Conservation (phyloP, 2,888 invertebrate genomes). For the Macaria notata region DNA sequence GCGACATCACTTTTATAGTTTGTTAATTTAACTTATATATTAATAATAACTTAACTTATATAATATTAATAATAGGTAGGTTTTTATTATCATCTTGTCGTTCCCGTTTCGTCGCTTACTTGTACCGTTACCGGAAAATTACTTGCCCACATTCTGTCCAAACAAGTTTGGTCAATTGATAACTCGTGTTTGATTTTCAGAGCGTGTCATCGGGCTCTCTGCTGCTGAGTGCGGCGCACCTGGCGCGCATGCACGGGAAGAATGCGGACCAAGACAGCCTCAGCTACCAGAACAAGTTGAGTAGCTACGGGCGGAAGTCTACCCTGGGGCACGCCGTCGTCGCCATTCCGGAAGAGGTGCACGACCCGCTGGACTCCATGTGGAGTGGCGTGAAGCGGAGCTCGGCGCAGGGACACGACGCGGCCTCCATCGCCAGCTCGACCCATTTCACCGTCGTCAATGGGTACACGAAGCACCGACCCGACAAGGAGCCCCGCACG, state of each 20-base stretch:
- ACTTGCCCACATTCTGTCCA: constrained; percentile 23
- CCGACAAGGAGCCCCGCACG: constrained; percentile 82
- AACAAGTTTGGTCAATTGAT: constrained; percentile 29
- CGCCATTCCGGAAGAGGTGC: constrained; percentile 69
- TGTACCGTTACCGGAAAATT: constrained; percentile 27
- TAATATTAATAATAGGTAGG: no score
- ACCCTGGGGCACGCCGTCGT: constrained; percentile 61
- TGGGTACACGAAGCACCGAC: constrained; percentile 85
- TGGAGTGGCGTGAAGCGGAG: constrained; percentile 76
- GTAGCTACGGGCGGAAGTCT: constrained; percentile 59
- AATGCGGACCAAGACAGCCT: constrained; percentile 61
- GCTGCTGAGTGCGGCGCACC: constrained; percentile 89
- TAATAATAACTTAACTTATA: no score
- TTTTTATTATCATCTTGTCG: not conserved
- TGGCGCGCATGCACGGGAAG: constrained; percentile 80
- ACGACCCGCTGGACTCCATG: constrained; percentile 61
- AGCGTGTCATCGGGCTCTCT: constrained; percentile 91
- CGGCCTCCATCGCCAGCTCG: constrained; percentile 90
- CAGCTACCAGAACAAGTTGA: constrained; percentile 62
- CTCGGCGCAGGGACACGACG: constrained; percentile 82
- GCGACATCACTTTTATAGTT: constrained; percentile 19
- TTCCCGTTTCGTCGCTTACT: constrained; percentile 12
- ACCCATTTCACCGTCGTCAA: constrained; percentile 94
- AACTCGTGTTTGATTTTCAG: constrained; percentile 72
- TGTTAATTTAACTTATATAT: constrained; percentile 2